Conservation (phyloP, 2,113 vertebrate species). For the Genyomyrus donnyi region DNA sequence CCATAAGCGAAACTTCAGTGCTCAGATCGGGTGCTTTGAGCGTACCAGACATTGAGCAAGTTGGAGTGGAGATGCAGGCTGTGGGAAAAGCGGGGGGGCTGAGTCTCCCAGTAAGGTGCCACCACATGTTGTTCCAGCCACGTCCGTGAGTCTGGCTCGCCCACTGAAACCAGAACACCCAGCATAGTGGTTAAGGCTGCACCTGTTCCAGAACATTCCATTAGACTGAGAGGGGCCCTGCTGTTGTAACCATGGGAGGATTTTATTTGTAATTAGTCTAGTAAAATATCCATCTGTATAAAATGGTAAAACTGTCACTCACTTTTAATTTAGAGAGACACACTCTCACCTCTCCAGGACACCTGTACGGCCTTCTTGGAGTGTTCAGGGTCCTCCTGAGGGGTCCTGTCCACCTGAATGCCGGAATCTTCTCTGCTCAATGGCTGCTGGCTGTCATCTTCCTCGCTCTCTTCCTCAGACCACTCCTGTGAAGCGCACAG, state of each 20-base stretch:
- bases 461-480: constrained; percentile 89
- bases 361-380: constrained; percentile 63
- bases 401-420: constrained; percentile 89
- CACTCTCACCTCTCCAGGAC: constrained; percentile 53
- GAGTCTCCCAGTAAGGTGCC: constrained; percentile 81
- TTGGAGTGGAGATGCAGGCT: constrained; percentile 93
- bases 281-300: background rate
- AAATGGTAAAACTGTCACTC: background rate
- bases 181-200: background rate
- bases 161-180: constrained; percentile 47
- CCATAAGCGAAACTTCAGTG: background rate
- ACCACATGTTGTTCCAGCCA: constrained; percentile 90
- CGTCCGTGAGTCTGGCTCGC: constrained; percentile 71
- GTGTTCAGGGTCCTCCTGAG: constrained; percentile 79
- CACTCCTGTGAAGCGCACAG: constrained; percentile 65
- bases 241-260: background rate
- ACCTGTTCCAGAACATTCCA: background rate
- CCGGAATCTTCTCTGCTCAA: constrained; percentile 94
- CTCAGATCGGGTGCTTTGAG: background rate
- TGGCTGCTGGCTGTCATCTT: constrained; percentile 74
- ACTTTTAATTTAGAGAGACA: background rate
- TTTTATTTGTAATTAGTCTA: background rate
- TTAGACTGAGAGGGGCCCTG: background rate
- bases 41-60: constrained; percentile 86
- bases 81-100: constrained; percentile 72